Base-by-base conservation (phyloP, 2,797 vertebrate genomes). In the Diplodus sargus region DNA sequence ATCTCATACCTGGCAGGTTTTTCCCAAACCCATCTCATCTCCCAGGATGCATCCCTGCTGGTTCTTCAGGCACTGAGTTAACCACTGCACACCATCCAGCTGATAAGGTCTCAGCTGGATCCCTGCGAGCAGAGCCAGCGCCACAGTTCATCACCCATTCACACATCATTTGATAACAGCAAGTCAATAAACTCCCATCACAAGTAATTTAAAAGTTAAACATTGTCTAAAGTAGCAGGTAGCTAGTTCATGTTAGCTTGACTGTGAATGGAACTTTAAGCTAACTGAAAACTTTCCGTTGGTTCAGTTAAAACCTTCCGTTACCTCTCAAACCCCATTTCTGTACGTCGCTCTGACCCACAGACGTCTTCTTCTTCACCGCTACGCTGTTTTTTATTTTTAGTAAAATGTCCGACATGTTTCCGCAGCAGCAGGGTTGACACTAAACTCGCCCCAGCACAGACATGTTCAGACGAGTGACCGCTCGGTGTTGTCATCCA, bases 1-100 rank as follows among this genome's bases (percentile, higher is more conserved):
- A 47, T 45, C 11, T 69, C 76, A 28, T 51, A 99, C 97, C 96
- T 99, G 98, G 73, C 97, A 99, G 78, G 97, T 99, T 93, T 99
- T 99, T 0, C 97, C 98, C 80, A 99, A 91, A 65, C 98, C 98
- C 97, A 99, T 99, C 91, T 99, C 97, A 63, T 99, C 97, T 4
- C 96, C 97, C 56, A 99, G 90, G 71, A 99, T 97, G 82, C 97
- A 98, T 79, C 97, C 97, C 60, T 91, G 93, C 80, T 96, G 96
- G 81, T 85, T 83, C 16, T 92, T 71, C 47, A 95, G 93, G 79
- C 96, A 92, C 49, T 94, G 91, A 1, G 91, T 89, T 1, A 99
- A 88, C 97, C 98, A 99, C 39, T 91, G 96, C 14, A 98, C 95
- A 4, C 98, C 98, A 20, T 96, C 95, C 82, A 97, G 79, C 86